These are phyloP conservation scores for Rhynchotus rufescens DNA, from an alignment of 2,797 vertebrate genomes.

Conservation along the genomic window DNA sequence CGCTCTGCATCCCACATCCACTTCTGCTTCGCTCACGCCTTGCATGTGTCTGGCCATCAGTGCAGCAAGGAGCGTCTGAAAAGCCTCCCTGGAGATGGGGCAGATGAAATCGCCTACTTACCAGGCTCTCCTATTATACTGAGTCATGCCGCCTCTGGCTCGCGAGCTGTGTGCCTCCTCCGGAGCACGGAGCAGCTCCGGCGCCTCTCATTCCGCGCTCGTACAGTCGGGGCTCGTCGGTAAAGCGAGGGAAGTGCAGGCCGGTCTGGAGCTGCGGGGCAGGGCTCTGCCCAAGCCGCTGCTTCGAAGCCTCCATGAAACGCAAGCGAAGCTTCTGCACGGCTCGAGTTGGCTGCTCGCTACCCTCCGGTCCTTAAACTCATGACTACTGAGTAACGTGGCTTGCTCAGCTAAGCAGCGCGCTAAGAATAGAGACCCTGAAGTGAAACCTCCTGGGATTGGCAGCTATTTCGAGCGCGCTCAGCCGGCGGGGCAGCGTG, in stretches of 20 bases:
- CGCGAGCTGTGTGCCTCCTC: not conserved
- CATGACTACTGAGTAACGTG: slow-evolving; percentile 42
- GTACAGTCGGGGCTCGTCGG: accelerated
- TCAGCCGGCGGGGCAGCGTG: slow-evolving; percentile 49
- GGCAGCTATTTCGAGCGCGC: slow-evolving; percentile 62
- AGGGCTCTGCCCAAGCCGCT: not conserved
- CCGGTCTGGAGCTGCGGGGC: not conserved
- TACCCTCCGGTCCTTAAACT: slow-evolving; percentile 28
- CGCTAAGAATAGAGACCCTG: slow-evolving; percentile 73
- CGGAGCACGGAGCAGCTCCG: accelerated
- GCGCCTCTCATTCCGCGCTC: accelerated
- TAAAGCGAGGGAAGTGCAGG: not conserved
- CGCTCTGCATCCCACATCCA: slow-evolving; percentile 22
- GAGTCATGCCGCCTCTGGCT: not conserved
- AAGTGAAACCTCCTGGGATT: slow-evolving; percentile 72
- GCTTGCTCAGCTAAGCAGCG: slow-evolving; percentile 39
- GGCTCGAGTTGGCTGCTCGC: not conserved
- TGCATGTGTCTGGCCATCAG: not conserved
- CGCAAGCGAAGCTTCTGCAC: not conserved
- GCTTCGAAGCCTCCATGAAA: not conserved
- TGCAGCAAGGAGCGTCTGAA: not conserved
- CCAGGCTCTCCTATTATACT: not conserved
- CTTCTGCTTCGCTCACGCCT: not conserved
- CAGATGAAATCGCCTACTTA: not conserved
- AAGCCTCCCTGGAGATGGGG: not conserved